Evolutionary conservation across 2,113 vertebrate genomes (phyloP).

Genomic region (Hassar affinis): DNA sequence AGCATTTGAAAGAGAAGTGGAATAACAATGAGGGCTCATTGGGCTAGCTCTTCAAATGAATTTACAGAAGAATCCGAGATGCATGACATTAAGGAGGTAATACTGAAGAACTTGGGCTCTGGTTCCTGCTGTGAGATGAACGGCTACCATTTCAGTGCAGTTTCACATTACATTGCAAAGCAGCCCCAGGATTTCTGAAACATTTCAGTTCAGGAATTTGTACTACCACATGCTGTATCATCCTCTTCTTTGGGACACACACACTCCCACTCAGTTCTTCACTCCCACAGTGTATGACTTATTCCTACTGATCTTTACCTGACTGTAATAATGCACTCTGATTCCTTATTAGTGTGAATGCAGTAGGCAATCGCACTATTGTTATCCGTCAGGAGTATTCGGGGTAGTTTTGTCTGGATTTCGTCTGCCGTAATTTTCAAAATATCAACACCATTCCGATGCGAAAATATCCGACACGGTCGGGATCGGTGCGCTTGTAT

Average conservation of each 20-base stretch:
- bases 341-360: background rate
- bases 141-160: background rate
- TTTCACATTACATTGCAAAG: slow-evolving; percentile 9
- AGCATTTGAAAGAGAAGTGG: background rate
- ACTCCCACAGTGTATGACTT: background rate
- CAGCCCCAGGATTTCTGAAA: slow-evolving; percentile 7
- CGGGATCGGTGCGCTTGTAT: too few relatives aligned
- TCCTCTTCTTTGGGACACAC: background rate
- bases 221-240: background rate
- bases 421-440: too few relatives aligned
- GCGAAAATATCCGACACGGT: too few relatives aligned
- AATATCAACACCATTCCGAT: too few relatives aligned
- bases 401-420: too few relatives aligned
- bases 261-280: slow-evolving; percentile 1
- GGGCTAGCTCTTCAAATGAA: background rate
- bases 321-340: background rate
- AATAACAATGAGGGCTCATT: background rate
- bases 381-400: too few relatives aligned
- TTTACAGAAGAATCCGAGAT: background rate
- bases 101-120: background rate
- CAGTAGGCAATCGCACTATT: too few relatives aligned
- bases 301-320: background rate
- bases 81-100: background rate
- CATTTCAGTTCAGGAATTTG: slow-evolving; percentile 1
- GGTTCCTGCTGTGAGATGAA: slow-evolving; percentile 9